Base-by-base conservation (phyloP, 2,888 invertebrate species). In the Chesias legatella region DNA sequence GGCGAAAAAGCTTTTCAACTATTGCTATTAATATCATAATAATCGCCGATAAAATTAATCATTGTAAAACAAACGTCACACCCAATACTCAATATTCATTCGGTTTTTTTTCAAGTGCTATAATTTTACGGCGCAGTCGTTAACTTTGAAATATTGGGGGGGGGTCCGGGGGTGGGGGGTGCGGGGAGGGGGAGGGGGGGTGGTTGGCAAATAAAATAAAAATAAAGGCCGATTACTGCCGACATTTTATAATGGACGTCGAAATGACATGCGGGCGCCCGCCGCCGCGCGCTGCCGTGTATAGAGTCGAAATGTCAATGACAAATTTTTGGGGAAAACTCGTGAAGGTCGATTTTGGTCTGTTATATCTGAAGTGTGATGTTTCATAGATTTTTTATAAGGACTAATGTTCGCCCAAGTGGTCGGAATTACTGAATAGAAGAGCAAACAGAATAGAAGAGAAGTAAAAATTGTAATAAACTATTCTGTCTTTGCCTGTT, bases 191-290 rank as follows among this genome's bases (percentile, higher is more conserved):
- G 74, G 70, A 62, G 71, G 75, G 51, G 58, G 63, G 74, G 70
- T 62, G 71, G 75, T 69, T 69, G 74, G 77, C 78, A 79, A 83
- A 84, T 83, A 80, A 86, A 86, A 86, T 84, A 84, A 85, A 85
- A 85, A 85, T 83, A 82, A 83, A 84, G 80, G 78, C 73, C 82
- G 83, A 82, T 83, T 82, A 82, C 79, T 58, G 73, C 76, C 83
- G 84, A 82, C 86, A 84, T 85, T 85, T 86, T 86, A 85, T 86
- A 88, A 88, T 86, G 82, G 84, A 74, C 78, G 73, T 50, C 62
- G 70, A 78, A 84, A 84, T 82, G 84, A 82, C 85, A 86, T 83
- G 85, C 85, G 86, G 86, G 85, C 84, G 83, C 80, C 83, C 61
- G n/a, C 48, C 54, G 47, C 51, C 76, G 60, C 79, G 80, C 56